phyloP scores from a whole-genome alignment of 2,888 invertebrate species.

The Nemurella pictetii region DNA sequence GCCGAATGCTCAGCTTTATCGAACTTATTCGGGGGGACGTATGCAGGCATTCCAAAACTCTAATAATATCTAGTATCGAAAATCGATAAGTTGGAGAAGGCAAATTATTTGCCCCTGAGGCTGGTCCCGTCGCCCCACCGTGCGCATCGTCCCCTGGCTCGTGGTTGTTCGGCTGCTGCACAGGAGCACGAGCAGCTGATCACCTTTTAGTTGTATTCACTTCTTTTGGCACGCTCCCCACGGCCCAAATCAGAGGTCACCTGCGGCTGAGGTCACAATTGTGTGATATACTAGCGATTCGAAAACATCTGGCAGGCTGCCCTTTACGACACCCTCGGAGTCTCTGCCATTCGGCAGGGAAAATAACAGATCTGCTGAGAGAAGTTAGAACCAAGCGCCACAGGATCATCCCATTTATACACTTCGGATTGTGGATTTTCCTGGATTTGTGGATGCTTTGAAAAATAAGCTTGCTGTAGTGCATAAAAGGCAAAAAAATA shows the following conservation, averaged over 20 bases:
- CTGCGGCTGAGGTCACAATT: constrained; percentile 14
- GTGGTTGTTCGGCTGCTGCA: neutral
- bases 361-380: neutral
- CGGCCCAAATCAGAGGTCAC: neutral
- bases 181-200: neutral
- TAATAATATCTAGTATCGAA: neutral
- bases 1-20: too few species aligned
- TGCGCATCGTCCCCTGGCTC: neutral
- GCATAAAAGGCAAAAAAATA: too few species aligned
- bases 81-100: neutral
- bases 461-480: too few species aligned
- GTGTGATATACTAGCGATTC: neutral
- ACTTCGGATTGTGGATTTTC: neutral
- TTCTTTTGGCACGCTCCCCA: constrained; percentile 19
- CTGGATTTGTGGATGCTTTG: too few species aligned
- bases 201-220: neutral
- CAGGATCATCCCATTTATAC: neutral
- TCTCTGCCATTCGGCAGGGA: neutral
- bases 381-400: neutral
- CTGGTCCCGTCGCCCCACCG: neutral
- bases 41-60: neutral
- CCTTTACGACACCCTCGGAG: neutral
- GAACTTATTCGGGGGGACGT: neutral
- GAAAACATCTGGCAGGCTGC: neutral
- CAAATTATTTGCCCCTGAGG: neutral